Percentiles rank a stretch among this genome's conserved stretches.
phyloP scores from a whole-genome alignment of 2,888 invertebrate genomes.

The Yponomeuta malinellus region DNA sequence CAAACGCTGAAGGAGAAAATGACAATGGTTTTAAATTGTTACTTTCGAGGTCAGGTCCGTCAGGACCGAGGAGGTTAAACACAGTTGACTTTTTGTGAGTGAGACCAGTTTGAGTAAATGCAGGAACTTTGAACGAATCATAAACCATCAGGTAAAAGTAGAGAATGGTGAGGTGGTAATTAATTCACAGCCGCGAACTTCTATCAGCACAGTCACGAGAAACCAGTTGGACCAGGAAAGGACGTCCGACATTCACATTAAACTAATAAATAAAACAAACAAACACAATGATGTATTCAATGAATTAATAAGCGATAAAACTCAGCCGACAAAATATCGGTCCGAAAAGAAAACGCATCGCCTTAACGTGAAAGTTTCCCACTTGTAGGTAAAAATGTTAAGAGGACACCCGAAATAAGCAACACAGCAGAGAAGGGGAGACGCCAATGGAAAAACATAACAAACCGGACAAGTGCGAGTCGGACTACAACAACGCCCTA shows the following conservation, averaged over 20 bases:
- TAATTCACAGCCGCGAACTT: not conserved
- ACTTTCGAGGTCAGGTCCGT: too few relatives aligned
- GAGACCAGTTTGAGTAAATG: too few relatives aligned
- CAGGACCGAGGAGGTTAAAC: too few relatives aligned
- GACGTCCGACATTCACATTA: not conserved
- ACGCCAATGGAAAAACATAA: too few relatives aligned
- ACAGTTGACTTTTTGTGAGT: too few relatives aligned
- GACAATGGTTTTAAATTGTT: too few relatives aligned
- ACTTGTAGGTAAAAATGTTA: slow-evolving; percentile 50
- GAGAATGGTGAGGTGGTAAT: not conserved
- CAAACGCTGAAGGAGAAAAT: too few relatives aligned
- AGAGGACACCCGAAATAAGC: slow-evolving; percentile 29
- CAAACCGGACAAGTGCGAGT: too few relatives aligned
- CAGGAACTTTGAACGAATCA: too few relatives aligned
- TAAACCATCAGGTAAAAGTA: not conserved
- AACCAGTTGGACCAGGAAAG: not conserved
- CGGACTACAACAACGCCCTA: too few relatives aligned
- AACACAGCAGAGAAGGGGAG: too few relatives aligned
- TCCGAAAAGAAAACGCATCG: slow-evolving; percentile 43
- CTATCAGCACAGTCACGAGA: not conserved
- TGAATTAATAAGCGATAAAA: slow-evolving; percentile 52
- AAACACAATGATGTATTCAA: slow-evolving; percentile 14
- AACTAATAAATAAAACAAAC: not conserved
- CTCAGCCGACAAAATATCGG: slow-evolving; percentile 44
- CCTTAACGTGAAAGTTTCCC: slow-evolving; percentile 37